A percentile compares a stretch with the other conserved stretches of the same genome.
Evolutionary conservation across 2,797 vertebrate species (phyloP).

Genomic region (Spheniscus humboldti): DNA sequence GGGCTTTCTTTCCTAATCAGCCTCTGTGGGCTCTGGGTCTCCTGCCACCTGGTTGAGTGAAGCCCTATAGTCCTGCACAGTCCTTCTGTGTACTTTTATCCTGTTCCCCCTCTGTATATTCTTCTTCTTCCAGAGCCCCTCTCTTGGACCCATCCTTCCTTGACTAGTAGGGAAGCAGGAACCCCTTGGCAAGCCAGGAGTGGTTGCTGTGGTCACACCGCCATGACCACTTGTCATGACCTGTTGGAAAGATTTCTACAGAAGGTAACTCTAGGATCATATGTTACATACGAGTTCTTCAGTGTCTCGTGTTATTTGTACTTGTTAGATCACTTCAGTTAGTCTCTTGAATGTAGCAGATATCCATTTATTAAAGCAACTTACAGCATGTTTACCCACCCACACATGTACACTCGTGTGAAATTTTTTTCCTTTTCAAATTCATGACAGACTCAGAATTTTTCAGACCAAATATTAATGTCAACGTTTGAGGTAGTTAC

Average conservation of each 20-base stretch:
- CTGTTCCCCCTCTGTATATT: background rate
- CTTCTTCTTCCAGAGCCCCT: background rate
- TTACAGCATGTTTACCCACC: background rate
- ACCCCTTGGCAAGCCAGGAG: background rate
- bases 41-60: background rate
- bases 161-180: background rate
- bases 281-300: background rate
- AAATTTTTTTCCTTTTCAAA: background rate
- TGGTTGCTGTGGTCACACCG: fast-evolving
- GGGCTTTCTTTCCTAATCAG: background rate
- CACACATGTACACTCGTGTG: background rate
- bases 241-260: background rate
- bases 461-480: background rate
- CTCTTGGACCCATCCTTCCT: background rate
- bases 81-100: background rate
- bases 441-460: background rate
- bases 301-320: background rate
- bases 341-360: background rate
- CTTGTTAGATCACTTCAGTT: background rate
- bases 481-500: background rate
- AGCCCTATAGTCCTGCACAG: background rate
- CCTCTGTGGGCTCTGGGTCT: background rate
- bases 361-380: background rate
- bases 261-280: background rate
- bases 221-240: background rate